Conservation (phyloP, 2,113 vertebrate species). For the Chamaetylas fuelleborni region DNA sequence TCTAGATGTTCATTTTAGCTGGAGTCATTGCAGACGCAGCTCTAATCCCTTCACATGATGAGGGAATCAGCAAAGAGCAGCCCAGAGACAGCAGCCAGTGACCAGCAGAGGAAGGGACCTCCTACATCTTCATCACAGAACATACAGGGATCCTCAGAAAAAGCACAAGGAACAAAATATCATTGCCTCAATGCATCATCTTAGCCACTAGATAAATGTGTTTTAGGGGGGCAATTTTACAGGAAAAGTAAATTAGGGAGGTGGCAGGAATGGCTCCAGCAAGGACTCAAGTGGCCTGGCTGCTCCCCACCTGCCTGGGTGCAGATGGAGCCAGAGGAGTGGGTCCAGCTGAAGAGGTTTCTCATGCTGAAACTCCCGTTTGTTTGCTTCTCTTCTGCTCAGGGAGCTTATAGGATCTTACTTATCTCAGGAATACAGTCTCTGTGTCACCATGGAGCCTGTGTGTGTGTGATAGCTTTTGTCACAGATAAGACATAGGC, state of each 20-base stretch:
- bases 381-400: background rate
- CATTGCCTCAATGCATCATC: background rate
- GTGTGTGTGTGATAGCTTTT: background rate
- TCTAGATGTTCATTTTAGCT: background rate
- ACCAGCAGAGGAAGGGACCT: background rate
- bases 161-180: background rate
- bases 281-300: background rate
- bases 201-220: background rate
- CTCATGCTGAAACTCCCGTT: accelerated
- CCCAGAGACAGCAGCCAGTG: background rate
- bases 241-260: background rate
- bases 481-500: background rate
- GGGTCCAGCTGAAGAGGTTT: background rate
- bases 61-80: background rate
- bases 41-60: background rate
- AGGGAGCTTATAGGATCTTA: background rate
- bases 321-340: too few relatives aligned
- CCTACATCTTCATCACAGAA: background rate
- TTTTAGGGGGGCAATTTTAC: background rate
- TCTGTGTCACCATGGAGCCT: background rate
- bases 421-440: background rate
- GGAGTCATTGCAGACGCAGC: background rate
- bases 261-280: background rate
- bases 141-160: background rate
- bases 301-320: background rate